These are phyloP conservation scores for Caenorhabditis sinica DNA, from an alignment of 2,888 invertebrate species.

Conservation along the genomic window DNA sequence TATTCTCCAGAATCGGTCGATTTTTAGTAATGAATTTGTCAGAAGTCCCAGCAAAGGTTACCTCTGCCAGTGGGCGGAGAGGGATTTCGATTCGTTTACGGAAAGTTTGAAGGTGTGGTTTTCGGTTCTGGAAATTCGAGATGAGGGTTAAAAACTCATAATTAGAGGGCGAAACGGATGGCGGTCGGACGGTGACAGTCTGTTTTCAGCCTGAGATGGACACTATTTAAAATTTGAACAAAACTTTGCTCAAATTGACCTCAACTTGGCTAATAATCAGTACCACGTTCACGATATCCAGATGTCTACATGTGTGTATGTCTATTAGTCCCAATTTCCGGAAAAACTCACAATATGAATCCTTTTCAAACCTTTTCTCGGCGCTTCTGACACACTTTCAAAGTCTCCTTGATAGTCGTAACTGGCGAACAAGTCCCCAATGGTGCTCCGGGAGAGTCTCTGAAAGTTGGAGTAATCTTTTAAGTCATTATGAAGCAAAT, in stretches of 20 bases:
- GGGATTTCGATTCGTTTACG: slow-evolving; percentile 68
- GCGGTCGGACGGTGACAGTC: no score
- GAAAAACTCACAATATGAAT: slow-evolving; percentile 54
- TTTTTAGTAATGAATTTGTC: slow-evolving; percentile 44
- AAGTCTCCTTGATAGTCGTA: slow-evolving; percentile 71
- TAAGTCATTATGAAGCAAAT: no score
- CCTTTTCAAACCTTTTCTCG: slow-evolving; percentile 37
- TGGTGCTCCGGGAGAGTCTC: slow-evolving; percentile 56
- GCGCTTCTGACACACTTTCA: slow-evolving; percentile 50
- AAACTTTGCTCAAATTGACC: no score
- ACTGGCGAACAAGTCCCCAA: slow-evolving; percentile 68
- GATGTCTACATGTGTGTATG: no score
- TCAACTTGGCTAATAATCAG: no score
- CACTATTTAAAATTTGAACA: no score
- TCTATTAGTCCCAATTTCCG: no score
- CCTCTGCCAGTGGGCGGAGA: slow-evolving; percentile 67
- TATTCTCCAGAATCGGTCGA: neutral
- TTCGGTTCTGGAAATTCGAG: slow-evolving; percentile 25
- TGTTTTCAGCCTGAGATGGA: no score
- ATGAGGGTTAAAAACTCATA: no score
- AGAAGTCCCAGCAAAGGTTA: slow-evolving; percentile 44
- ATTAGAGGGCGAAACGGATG: no score
- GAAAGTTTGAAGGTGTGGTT: slow-evolving; percentile 33
- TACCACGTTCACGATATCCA: no score
- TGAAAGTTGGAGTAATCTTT: slow-evolving; percentile 3